Evolutionary conservation across 2,888 invertebrate species (phyloP).

Genomic region (Saturnia japonica): DNA sequence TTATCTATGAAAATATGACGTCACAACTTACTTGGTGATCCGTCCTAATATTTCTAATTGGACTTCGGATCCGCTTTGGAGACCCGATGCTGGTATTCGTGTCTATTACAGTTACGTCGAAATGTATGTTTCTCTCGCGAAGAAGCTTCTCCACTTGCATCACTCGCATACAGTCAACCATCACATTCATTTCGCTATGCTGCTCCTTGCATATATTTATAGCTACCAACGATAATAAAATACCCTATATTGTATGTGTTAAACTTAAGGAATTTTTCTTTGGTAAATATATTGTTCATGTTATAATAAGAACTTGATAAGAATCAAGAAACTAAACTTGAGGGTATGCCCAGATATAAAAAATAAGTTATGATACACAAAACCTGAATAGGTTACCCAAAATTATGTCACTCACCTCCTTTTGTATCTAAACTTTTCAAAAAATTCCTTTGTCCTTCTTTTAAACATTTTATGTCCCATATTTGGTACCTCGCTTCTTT

Average conservation of each 20-base stretch:
- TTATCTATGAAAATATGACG: background rate
- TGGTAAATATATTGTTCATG: too few relatives aligned
- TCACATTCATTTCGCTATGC: constrained; percentile 49
- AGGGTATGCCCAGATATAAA: too few relatives aligned
- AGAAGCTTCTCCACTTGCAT: constrained; percentile 63
- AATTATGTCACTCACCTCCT: constrained; percentile 54
- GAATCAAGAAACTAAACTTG: too few relatives aligned
- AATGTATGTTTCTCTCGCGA: constrained; percentile 56
- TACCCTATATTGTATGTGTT: background rate
- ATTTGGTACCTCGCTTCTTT: constrained; percentile 61
- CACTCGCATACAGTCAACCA: constrained; percentile 58
- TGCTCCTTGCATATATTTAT: constrained; percentile 63
- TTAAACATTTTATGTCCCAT: constrained; percentile 70
- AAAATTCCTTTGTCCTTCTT: constrained; percentile 70
- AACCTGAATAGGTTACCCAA: background rate
- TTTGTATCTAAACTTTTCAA: constrained; percentile 65
- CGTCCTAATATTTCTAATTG: constrained; percentile 27
- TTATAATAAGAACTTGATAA: too few relatives aligned
- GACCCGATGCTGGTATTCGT: constrained; percentile 23
- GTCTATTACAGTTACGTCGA: constrained; percentile 47
- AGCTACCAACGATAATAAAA: constrained; percentile 45
- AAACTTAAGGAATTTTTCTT: too few relatives aligned
- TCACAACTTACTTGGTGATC: constrained; percentile 31
- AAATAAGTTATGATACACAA: background rate
- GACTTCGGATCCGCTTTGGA: constrained; percentile 35